Evolutionary conservation across 2,797 vertebrate genomes (phyloP).

Genomic region (Macropus fuliginosus): DNA sequence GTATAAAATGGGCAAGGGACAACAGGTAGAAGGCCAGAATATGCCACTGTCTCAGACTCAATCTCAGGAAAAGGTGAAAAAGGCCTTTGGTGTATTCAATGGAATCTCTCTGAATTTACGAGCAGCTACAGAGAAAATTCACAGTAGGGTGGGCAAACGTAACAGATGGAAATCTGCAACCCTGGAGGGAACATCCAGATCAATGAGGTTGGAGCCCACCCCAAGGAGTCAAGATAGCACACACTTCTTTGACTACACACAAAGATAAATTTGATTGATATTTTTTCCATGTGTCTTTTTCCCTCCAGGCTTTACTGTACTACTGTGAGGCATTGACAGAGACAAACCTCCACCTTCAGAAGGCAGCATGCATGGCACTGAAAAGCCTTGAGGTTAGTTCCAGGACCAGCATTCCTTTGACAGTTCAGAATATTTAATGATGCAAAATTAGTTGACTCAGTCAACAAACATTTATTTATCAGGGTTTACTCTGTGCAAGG

Average conservation of each 20-base stretch:
- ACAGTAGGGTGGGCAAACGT: not conserved
- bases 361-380: conserved; percentile 93
- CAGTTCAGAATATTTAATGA: not conserved
- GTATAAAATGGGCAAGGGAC: not conserved
- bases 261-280: not conserved
- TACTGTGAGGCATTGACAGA: conserved; percentile 94
- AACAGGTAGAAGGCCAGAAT: not conserved
- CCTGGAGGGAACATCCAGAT: not conserved
- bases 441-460: not conserved
- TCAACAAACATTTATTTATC: not conserved
- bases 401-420: conserved; percentile 30
- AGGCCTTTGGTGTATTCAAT: not conserved
- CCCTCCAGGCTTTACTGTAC: conserved; percentile 92
- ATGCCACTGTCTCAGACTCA: not conserved
- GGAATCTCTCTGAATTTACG: not conserved
- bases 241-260: not conserved
- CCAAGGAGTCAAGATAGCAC: not conserved
- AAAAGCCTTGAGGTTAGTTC: conserved; percentile 93
- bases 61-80: not conserved
- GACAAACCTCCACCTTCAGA: conserved; percentile 91
- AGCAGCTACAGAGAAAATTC: not conserved
- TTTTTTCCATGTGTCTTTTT: conserved; percentile 7
- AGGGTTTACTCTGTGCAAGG: not conserved
- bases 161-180: not conserved
- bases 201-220: not conserved